These are phyloP conservation scores for Otocyon megalotis DNA, from an alignment of 2,113 vertebrate genomes.

Conservation along the genomic window DNA sequence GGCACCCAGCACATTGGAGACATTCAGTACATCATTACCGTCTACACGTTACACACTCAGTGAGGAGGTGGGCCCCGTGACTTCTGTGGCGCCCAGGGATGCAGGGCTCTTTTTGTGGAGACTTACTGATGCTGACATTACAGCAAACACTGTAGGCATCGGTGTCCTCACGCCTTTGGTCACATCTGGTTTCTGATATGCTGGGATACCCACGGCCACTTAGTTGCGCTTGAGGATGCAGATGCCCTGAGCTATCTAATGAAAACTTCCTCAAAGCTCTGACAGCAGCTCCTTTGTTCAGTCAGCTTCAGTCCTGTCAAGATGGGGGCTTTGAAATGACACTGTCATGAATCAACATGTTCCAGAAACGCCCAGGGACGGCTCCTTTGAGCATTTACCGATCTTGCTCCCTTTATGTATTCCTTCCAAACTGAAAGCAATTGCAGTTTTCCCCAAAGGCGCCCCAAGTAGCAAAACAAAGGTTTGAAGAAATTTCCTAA, in stretches of 20 bases:
- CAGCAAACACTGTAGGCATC: accelerated
- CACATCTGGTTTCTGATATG: not conserved
- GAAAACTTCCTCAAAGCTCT: conserved; percentile 31
- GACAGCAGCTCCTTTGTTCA: not conserved
- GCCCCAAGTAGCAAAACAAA: conserved; percentile 38
- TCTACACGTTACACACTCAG: accelerated
- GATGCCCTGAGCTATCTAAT: not conserved
- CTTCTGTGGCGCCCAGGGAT: not conserved
- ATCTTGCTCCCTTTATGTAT: conserved; percentile 44
- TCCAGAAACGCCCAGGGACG: conserved; percentile 52
- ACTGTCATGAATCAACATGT: conserved; percentile 75
- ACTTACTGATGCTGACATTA: not conserved
- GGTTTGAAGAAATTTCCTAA: conserved; percentile 39
- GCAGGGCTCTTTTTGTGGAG: not conserved
- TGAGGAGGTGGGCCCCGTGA: not conserved
- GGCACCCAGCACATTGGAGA: not conserved
- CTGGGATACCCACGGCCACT: not conserved
- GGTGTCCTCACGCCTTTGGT: not conserved
- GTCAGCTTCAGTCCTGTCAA: not conserved
- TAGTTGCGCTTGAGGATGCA: not conserved
- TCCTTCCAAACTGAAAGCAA: conserved; percentile 52
- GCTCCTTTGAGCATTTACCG: conserved; percentile 45
- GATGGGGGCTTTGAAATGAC: conserved; percentile 57
- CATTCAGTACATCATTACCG: not conserved
- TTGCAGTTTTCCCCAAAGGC: conserved; percentile 45